A percentile compares a stretch with the other conserved stretches of the same genome.
Conservation (phyloP, 1,140 invertebrate species). For the Paraescarpia echinospica region DNA sequence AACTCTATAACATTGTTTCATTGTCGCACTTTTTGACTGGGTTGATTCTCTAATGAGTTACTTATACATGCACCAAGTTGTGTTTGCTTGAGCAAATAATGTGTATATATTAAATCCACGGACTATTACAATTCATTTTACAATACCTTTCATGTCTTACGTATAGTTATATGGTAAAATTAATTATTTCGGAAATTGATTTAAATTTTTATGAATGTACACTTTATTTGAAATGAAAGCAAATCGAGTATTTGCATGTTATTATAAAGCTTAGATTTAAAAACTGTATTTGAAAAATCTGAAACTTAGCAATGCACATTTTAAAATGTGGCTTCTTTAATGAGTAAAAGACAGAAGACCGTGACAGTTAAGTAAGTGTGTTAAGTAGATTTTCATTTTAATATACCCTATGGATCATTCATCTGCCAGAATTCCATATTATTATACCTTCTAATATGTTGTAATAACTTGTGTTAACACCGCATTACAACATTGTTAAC, state of each 20-base stretch:
- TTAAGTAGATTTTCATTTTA: neutral
- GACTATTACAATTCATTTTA: no score
- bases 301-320: neutral
- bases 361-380: neutral
- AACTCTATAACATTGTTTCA: neutral
- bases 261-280: neutral
- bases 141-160: no score
- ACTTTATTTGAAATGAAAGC: neutral
- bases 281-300: neutral
- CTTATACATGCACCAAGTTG: neutral
- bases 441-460: no score
- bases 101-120: neutral
- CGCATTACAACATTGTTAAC: no score
- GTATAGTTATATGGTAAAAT: neutral
- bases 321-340: neutral
- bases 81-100: neutral
- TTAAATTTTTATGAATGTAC: neutral
- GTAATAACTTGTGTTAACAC: no score
- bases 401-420: neutral
- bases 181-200: neutral
- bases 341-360: no score
- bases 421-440: no score
- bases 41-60: neutral
- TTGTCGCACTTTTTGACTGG: neutral
- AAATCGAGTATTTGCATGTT: neutral